Evolutionary conservation across 2,113 vertebrate species (phyloP), one percentile per base, ranked within the genome.

Genomic region (Archocentrus centrarchus): DNA sequence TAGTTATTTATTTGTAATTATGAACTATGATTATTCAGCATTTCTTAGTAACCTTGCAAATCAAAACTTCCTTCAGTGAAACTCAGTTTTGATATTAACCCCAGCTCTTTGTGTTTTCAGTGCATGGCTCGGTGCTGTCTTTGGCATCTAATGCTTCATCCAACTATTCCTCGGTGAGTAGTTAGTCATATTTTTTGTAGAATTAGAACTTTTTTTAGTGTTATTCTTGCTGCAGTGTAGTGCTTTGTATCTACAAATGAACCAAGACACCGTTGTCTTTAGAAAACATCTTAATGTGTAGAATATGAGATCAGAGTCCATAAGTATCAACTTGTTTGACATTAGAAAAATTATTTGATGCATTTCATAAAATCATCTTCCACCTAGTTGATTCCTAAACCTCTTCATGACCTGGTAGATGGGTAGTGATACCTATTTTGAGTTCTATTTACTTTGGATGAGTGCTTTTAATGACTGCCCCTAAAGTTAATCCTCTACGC

Each of bases 111-210:
- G 7, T 10, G 13, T 86, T 90, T 88, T 95, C 96, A 99, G 98
- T 99, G 80, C 98, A 99, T 0, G 98, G 98, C 92, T 99, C 98
- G 0, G 98, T 98, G 75, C 96, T 99, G 89, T 99, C 98, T 79
- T 91, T 99, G 96, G 98, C 97, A n/a, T 99, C 98, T 86, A 99
- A 97, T 3, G 97, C 98, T 1, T 99, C 98, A 44, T 99, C 98
- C 77, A 98, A 97, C 85, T 98, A 99, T 93, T 99, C 98, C 82
- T 97, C 97, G 75, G 98, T 99, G 96, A 98, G 98, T 96, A 83
- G 14, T 90, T 9, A 62, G 18, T 22, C n/a, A 35, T 53, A 41
- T n/a, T 24, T 4, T 63, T 24, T 10, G 14, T 39, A 27, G 9
- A 17, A 5, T 24, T n/a, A 11, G 9, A 73, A 30, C 15, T 4